Base-by-base conservation (phyloP, 1,140 invertebrate genomes). In the Aleiodes sp. region DNA sequence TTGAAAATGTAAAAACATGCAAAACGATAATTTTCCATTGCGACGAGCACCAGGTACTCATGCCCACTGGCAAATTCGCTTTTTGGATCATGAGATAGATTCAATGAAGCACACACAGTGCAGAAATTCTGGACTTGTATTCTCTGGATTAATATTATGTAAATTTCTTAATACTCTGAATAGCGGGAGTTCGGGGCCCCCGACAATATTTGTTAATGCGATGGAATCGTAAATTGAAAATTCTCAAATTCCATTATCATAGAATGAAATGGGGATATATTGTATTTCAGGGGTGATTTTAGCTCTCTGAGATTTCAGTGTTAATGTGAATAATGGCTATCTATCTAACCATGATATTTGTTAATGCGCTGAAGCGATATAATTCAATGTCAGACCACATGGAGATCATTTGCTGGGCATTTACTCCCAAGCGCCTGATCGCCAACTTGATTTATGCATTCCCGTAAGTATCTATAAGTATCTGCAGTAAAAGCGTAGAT, bases 401-500 rank as follows among this genome's bases (percentile, higher is more conserved):
- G 61, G 37, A 21, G 66, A 69, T 68, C 21, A 68, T 68, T 68
- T 61, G 33, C 19, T 52, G 35, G 28, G 57, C 66, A 59, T 67
- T 57, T 64, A 33, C 41, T 43, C 19, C 37, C 33, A 29, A 12
- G 29, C 59, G 57, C 39, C 39, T 63, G 59, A 69, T 69, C 60
- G 14, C 16, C 39, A 19, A 69, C 59, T 61, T 77, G 74, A 78
- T 78, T 76, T 80, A 80, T 78, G 76, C 68, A 35, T 63, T 67
- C 52, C 73, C 66, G 60, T 61, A 75, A 77, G 77, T 77, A 77
- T 79, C 73, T 75, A 70, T 76, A 77, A 78, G 75, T 76, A 77
- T 74, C 62, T 33, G 65, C 64, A 65, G 57, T 63, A 52, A 59
- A 52, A 71, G 71, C 73, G 74, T 74, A 74, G 68, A 59, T 71